Evolutionary conservation across 2,888 invertebrate species (phyloP), one percentile per base, ranked within the genome.

Genomic region (Dasysyrphus albostriatus): DNA sequence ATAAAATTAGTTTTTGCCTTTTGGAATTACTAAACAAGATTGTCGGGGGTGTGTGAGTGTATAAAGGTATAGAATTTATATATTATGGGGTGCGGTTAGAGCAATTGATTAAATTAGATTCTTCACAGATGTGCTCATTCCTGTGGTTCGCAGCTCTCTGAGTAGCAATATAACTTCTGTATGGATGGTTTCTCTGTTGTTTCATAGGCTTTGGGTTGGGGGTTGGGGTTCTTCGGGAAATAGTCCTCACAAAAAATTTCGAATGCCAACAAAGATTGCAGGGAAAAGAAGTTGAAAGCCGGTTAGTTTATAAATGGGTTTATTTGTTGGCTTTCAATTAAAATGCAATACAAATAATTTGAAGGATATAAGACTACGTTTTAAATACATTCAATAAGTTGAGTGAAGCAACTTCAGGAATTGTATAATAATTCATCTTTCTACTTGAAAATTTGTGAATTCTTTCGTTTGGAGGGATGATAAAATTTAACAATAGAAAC

Each of bases 21-120:
- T 83, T 67, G 78, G 65, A 87, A 85, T 81, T 85, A 85, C 85
- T 42, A 7, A 61, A 63, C 42, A 83, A 44, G 44, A 79, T 69
- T 61, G 42, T 58, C 49, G 37, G 58, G 70, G 77, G 67, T 47
- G 69, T 56, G 49, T 19, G 49, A n/a, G 65, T 44, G 14, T 65
- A 19, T 59, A 19, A 54, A 24, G 37, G 37, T 34, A 34, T 32
- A 16, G 5, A 4, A n/a, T 9, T 3, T 32, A n/a, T 9, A n/a
- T 12, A 34, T 3, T 54, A 42, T 63, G 81, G 82, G 87, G 87
- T 87, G 87, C 87, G 87, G 87, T 83, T 79, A 75, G 70, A 79
- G 87, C 87, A 87, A 87, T 87, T 87, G 87, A 87, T 87, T 87
- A 83, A 87, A 87, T 87, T 87, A 87, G 87, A 87, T 87, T 83